Conservation (phyloP, 1,140 invertebrate species). For the Triops longicaudatus region DNA sequence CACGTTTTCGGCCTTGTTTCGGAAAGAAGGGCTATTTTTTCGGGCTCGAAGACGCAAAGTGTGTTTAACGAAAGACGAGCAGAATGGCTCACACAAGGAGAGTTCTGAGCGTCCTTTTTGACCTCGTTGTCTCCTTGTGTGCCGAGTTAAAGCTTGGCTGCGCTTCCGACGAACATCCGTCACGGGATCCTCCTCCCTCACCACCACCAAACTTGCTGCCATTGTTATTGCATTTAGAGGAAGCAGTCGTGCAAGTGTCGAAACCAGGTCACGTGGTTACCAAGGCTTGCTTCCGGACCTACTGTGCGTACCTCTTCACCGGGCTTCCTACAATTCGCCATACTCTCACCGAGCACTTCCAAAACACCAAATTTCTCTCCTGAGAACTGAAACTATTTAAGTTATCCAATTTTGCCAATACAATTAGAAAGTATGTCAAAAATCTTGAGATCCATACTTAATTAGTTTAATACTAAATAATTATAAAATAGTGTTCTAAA, state of each 20-base stretch:
- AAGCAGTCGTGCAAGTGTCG: constrained; percentile 14
- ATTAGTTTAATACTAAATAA: no score
- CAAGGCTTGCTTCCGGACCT: not conserved
- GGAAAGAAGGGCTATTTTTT: no score
- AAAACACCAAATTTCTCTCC: no score
- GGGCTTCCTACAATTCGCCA: not conserved
- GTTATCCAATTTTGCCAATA: no score
- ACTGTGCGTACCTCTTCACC: not conserved
- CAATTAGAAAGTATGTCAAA: no score
- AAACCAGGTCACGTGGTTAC: constrained; percentile 7
- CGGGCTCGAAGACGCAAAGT: no score
- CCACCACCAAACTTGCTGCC: not conserved
- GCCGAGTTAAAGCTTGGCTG: not conserved
- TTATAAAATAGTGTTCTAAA: no score
- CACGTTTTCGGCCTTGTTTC: not conserved
- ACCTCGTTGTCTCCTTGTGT: not conserved
- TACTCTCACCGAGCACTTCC: no score
- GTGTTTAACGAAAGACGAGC: no score
- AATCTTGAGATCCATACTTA: no score
- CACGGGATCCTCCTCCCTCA: not conserved
- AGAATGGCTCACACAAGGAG: no score
- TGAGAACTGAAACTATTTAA: no score
- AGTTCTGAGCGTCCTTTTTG: not conserved
- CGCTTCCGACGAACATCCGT: not conserved
- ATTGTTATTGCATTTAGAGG: not conserved